Base-by-base conservation (phyloP, 2,888 invertebrate species). In the Xestoiulus laeticollis region DNA sequence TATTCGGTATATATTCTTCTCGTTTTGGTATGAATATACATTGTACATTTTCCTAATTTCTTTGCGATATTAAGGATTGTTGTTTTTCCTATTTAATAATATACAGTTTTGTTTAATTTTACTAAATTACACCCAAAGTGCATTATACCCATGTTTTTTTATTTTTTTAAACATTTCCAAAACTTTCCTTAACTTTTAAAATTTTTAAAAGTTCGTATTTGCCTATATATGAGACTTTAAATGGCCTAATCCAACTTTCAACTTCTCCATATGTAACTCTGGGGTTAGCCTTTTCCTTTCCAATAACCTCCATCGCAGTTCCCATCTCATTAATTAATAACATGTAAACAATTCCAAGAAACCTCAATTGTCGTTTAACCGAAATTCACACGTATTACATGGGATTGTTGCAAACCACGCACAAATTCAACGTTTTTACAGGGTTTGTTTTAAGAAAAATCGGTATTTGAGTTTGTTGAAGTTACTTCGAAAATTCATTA, bases 281-380 rank as follows among this genome's bases (percentile, higher is more conserved):
- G 30, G 10, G n/a, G 14, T 3, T 26, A 78, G 78, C 78, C 78
- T 16, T 78, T 78, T 22, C 30, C 78, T 78, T 78, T 78, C 78
- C 26, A 78, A n/a, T 78, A 78, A 26, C 78, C 78, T 78, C 78
- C 16, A 14, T 78, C 78, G 78, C 78, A 78, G 78, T 78, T 78
- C 78, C 78, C 78, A 78, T 78, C 26, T 30, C 78, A 78, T 30
- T 78, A 78, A 78, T 78, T 78, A 78, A 78, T 78, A 30, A 30
- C 26, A 14, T 78, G 30, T 78, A 78, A 78, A 78, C 78, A 78
- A 78, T 78, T 78, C 78, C 14, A 14, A 78, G 78, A 78, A 78
- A 78, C 78, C 30, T 14, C 22, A 78, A 78, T 30, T 78, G 30
- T 78, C 78, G 78, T 78, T 78, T 78, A 78, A 30, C 78, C 78